A percentile compares a stretch with the other conserved stretches of the same genome.
phyloP scores from a whole-genome alignment of 1,140 invertebrate genomes.

The Stegodyphus dumicola region DNA sequence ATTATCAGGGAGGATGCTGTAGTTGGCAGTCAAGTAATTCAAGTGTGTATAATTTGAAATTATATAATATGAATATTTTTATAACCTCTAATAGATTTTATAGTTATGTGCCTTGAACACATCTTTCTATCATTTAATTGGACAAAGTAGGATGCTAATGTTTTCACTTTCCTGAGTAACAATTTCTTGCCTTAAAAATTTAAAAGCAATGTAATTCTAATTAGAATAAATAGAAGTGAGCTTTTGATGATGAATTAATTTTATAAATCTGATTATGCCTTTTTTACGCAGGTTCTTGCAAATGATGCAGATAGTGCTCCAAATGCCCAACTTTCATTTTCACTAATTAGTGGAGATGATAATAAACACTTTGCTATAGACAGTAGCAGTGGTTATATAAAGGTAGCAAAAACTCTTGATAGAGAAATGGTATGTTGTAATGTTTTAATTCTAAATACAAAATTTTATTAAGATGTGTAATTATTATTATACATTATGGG shows the following conservation, averaged over 20 bases:
- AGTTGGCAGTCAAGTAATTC: constrained; percentile 79
- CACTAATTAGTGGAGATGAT: constrained; percentile 69
- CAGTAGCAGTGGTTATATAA: constrained; percentile 49
- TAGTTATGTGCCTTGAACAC: no score
- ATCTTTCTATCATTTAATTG: no score
- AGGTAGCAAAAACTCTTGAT: constrained; percentile 52
- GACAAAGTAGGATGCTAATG: no score
- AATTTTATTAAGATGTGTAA: no score
- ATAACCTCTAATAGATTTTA: no score
- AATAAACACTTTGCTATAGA: constrained; percentile 69
- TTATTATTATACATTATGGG: no score
- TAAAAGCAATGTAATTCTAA: no score
- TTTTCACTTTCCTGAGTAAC: no score
- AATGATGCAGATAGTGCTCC: constrained; percentile 83
- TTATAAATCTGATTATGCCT: not conserved
- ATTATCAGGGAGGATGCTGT: constrained; percentile 80
- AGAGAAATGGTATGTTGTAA: constrained; percentile 58
- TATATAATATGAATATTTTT: no score
- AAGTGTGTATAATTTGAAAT: constrained; percentile 20
- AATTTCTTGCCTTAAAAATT: no score
- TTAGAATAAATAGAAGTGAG: no score
- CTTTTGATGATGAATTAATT: not conserved
- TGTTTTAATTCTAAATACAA: no score
- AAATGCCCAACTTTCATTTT: constrained; percentile 72
- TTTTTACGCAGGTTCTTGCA: constrained; percentile 80